Evolutionary conservation across 2,113 vertebrate genomes (phyloP).

Genomic region (Nansenia antarctica): DNA sequence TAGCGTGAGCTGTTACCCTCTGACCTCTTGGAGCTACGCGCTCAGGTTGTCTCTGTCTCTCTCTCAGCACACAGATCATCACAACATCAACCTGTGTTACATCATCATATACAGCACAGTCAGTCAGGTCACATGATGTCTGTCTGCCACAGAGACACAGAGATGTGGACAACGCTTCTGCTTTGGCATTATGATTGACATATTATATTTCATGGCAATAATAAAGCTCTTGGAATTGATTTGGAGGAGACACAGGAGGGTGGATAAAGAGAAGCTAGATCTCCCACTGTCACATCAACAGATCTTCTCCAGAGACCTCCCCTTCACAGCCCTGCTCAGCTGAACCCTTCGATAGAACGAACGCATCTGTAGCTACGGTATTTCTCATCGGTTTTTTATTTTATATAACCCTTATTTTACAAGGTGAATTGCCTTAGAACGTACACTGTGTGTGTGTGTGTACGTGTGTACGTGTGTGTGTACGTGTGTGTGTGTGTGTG

Average conservation of each 20-base stretch:
- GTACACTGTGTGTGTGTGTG: too few relatives aligned
- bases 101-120: slow-evolving; percentile 29
- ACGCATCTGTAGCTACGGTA: too few relatives aligned
- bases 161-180: neutral
- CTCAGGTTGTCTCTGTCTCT: slow-evolving; percentile 44
- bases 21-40: neutral
- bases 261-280: neutral
- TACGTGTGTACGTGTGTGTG: too few relatives aligned
- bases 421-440: too few relatives aligned
- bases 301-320: too few relatives aligned
- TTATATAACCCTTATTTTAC: too few relatives aligned
- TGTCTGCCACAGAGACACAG: neutral
- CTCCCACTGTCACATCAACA: neutral
- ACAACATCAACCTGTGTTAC: slow-evolving; percentile 66
- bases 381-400: too few relatives aligned
- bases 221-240: too few relatives aligned
- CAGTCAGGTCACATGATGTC: slow-evolving; percentile 3
- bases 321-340: too few relatives aligned
- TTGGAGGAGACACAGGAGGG: neutral
- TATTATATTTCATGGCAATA: too few relatives aligned
- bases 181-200: too few relatives aligned
- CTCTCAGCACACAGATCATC: slow-evolving; percentile 58
- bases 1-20: slow-evolving; percentile 35
- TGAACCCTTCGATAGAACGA: neutral
- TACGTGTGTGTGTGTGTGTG: too few relatives aligned